These are phyloP conservation scores for Acinonyx jubatus DNA, from an alignment of 2,113 vertebrate genomes.

Conservation along the genomic window DNA sequence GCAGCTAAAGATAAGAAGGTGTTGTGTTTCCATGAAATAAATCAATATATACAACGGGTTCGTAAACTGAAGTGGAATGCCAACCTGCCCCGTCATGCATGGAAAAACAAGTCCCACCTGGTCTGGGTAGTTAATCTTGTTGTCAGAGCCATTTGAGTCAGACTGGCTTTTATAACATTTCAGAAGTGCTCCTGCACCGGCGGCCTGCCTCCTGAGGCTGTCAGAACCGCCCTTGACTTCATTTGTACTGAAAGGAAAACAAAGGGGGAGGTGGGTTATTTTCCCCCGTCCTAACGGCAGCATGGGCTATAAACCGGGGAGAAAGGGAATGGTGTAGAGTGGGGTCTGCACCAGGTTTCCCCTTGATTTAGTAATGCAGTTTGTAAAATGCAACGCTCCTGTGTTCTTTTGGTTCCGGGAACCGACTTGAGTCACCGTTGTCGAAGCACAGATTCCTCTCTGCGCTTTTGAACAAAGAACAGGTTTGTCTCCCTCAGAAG, in stretches of 20 bases:
- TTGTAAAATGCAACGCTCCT: not conserved
- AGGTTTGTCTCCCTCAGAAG: slow-evolving; percentile 2
- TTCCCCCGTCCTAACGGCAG: not conserved
- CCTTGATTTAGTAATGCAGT: not conserved
- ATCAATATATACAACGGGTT: not conserved
- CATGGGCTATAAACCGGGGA: rapidly evolving
- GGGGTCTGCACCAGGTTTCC: not conserved
- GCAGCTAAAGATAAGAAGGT: not conserved
- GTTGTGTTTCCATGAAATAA: not conserved
- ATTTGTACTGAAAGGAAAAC: not conserved
- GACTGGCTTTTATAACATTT: not conserved
- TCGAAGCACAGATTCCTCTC: not conserved
- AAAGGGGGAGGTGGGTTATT: not conserved
- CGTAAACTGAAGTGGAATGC: not conserved
- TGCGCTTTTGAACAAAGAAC: not conserved
- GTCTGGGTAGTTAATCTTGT: not conserved
- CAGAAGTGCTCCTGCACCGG: rapidly evolving
- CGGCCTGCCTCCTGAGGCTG: not conserved
- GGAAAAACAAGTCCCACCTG: not conserved
- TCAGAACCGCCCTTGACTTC: not conserved
- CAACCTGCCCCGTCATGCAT: not conserved
- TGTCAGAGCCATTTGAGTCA: not conserved
- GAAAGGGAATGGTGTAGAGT: not conserved
- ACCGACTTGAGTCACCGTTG: not conserved
- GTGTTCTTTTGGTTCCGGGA: not conserved